These are phyloP conservation scores for Apodemia hepburni DNA, from an alignment of 2,888 invertebrate genomes.

Conservation along the genomic window DNA sequence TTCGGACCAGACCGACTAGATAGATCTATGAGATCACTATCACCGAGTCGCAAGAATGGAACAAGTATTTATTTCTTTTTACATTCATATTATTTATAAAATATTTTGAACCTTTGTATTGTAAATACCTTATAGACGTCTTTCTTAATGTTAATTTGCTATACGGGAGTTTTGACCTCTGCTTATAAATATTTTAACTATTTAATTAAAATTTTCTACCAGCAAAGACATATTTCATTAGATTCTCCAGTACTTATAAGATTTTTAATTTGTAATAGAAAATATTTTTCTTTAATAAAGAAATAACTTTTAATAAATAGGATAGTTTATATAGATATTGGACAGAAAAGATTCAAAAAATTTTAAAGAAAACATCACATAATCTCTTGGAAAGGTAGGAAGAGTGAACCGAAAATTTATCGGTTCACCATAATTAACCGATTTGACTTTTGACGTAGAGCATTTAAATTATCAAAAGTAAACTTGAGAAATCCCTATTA, in stretches of 20 bases:
- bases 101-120: not conserved
- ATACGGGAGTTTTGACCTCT: conserved; percentile 3
- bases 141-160: conserved; percentile 9
- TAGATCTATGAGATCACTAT: conserved; percentile 88
- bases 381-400: no score
- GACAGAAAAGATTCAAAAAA: no score
- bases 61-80: conserved; percentile 49
- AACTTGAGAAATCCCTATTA: no score
- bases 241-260: not conserved
- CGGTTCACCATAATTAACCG: no score
- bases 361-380: no score
- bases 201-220: conserved; percentile 1
- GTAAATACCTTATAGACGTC: conserved; percentile 4
- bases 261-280: not conserved
- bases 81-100: not conserved
- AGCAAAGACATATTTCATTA: not conserved
- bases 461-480: no score
- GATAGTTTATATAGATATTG: no score
- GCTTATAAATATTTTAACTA: not conserved
- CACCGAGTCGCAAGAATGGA: conserved; percentile 71
- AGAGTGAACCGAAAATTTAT: no score
- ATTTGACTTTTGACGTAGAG: no score
- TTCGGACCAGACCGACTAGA: conserved; percentile 89
- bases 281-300: no score
- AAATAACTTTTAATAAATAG: no score